Percentiles rank a stretch among this genome's conserved stretches.
Conservation (phyloP, 2,888 invertebrate genomes). For the Nyleta sp. region DNA sequence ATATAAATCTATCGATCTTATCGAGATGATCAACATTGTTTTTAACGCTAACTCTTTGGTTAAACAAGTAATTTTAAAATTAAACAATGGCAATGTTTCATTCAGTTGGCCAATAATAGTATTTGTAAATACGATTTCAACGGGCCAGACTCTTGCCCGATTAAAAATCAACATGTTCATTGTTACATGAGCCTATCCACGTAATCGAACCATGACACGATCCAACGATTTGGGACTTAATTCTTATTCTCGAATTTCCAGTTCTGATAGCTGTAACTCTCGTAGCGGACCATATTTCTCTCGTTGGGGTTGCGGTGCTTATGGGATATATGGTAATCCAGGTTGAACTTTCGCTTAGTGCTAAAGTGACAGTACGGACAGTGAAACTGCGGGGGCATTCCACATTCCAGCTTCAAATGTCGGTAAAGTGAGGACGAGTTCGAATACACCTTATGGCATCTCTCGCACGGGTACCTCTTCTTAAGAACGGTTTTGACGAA, state of each 20-base stretch:
- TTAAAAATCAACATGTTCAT: neutral
- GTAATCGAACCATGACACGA: neutral
- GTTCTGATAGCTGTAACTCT: slow-evolving; percentile 48
- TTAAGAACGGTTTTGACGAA: slow-evolving; percentile 49
- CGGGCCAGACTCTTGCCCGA: too few relatives aligned
- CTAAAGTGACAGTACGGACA: slow-evolving; percentile 80
- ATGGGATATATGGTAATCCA: slow-evolving; percentile 75
- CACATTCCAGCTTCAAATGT: slow-evolving; percentile 81
- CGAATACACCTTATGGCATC: slow-evolving; percentile 85
- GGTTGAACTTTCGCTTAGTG: slow-evolving; percentile 79
- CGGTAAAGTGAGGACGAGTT: slow-evolving; percentile 84
- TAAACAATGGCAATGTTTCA: too few relatives aligned
- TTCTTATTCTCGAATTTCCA: slow-evolving; percentile 60
- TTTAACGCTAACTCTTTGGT: too few relatives aligned
- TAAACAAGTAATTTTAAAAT: too few relatives aligned
- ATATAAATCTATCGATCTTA: too few relatives aligned
- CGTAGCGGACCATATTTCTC: slow-evolving; percentile 50
- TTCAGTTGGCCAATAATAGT: too few relatives aligned
- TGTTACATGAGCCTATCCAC: slow-evolving; percentile 1
- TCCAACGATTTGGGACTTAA: slow-evolving; percentile 20
- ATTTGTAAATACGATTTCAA: too few relatives aligned
- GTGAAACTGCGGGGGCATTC: slow-evolving; percentile 79
- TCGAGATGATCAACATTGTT: too few relatives aligned
- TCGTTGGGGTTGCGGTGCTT: slow-evolving; percentile 69
- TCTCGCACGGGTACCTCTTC: slow-evolving; percentile 79